These are phyloP conservation scores for Probosciger aterrimus DNA, from an alignment of 2,113 vertebrate genomes.

Conservation along the genomic window DNA sequence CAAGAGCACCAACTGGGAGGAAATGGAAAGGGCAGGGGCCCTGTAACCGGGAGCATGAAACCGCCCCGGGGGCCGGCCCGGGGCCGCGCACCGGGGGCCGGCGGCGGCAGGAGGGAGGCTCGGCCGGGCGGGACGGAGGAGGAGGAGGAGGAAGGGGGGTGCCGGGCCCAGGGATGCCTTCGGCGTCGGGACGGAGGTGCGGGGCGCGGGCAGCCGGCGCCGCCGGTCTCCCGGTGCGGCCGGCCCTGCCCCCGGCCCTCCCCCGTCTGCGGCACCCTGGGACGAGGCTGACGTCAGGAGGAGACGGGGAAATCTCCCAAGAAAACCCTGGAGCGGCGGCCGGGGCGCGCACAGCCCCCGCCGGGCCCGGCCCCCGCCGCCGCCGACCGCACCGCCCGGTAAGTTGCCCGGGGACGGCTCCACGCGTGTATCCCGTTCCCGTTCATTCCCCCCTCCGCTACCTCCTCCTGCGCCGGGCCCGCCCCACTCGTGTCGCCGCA, in stretches of 20 bases:
- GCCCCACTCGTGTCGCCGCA: not conserved
- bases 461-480: not conserved
- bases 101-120: not conserved
- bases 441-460: not conserved
- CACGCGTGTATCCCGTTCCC: not conserved
- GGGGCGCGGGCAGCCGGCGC: not conserved
- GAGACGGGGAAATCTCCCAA: slow-evolving; percentile 69
- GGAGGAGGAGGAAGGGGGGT: not conserved
- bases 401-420: not conserved
- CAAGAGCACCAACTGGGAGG: not conserved
- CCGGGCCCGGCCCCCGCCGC: slow-evolving; percentile 16
- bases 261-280: slow-evolving; percentile 48
- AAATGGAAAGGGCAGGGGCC: slow-evolving; percentile 1
- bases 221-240: not conserved
- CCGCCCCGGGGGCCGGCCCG: not conserved
- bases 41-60: not conserved
- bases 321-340: slow-evolving; percentile 72
- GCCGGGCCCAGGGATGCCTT: not conserved
- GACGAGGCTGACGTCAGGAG: slow-evolving; percentile 78
- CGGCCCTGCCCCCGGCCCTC: slow-evolving; percentile 57
- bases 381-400: not conserved
- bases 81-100: not conserved
- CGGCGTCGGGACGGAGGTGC: not conserved
- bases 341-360: slow-evolving; percentile 47
- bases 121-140: not conserved